Evolutionary conservation across 2,113 vertebrate species (phyloP).

Genomic region (Sylvietta virens): DNA sequence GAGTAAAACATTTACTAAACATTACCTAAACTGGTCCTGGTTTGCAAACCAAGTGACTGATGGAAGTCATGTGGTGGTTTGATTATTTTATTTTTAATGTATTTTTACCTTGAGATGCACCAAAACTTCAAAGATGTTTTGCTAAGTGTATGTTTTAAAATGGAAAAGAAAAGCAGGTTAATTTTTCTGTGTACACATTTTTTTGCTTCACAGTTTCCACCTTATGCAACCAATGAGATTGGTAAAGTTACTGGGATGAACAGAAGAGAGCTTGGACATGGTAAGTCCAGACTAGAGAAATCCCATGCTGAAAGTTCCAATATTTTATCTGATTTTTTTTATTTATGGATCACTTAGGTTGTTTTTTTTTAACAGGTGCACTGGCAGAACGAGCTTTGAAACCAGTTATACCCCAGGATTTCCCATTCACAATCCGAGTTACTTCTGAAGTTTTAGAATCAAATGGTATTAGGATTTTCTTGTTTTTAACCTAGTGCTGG

Average conservation of each 20-base stretch:
- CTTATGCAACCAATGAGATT: slow-evolving; percentile 95
- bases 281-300: slow-evolving; percentile 68
- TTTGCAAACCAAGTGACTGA: background rate
- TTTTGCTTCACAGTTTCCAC: slow-evolving; percentile 84
- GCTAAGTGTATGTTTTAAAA: background rate
- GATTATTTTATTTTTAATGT: background rate
- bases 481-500: background rate
- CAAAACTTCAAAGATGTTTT: background rate
- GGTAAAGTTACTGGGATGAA: slow-evolving; percentile 88
- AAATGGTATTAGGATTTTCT: slow-evolving; percentile 78
- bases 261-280: slow-evolving; percentile 93
- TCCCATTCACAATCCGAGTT: slow-evolving; percentile 94
- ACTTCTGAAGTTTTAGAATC: slow-evolving; percentile 97
- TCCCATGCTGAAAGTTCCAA: background rate
- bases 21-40: background rate
- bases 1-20: background rate
- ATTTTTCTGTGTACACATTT: background rate
- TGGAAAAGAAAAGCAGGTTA: background rate
- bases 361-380: slow-evolving; percentile 76
- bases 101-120: background rate
- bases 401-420: slow-evolving; percentile 89
- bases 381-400: slow-evolving; percentile 92
- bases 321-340: background rate
- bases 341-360: background rate
- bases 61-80: background rate